phyloP scores from a whole-genome alignment of 2,797 vertebrate species.

The Anguilla anguilla region DNA sequence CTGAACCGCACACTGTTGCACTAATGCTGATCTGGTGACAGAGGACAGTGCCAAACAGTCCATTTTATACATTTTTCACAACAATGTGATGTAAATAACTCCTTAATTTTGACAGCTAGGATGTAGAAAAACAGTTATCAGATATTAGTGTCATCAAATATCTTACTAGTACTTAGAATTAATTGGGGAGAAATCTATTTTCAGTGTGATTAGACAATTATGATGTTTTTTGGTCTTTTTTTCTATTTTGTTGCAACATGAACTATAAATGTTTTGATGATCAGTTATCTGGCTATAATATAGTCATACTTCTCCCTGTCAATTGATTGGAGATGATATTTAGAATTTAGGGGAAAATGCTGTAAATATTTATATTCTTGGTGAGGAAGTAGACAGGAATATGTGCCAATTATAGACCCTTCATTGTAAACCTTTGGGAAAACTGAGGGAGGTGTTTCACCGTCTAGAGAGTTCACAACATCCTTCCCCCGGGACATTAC shows the following conservation, averaged over 20 bases:
- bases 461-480: background rate
- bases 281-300: background rate
- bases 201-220: background rate
- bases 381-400: background rate
- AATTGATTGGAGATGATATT: background rate
- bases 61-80: background rate
- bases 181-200: background rate
- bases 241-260: background rate
- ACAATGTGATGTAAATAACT: slow-evolving; percentile 14
- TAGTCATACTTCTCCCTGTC: background rate
- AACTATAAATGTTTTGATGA: background rate
- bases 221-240: background rate
- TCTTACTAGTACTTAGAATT: background rate
- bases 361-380: slow-evolving; percentile 15
- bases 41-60: background rate
- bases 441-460: background rate
- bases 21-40: background rate
- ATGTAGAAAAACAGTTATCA: background rate
- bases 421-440: background rate
- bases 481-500: too few relatives aligned
- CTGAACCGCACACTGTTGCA: too few relatives aligned
- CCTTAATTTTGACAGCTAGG: background rate
- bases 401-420: background rate
- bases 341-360: background rate
- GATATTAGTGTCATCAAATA: background rate